Conservation (phyloP, 1,140 invertebrate species). For the Manduca sexta region DNA sequence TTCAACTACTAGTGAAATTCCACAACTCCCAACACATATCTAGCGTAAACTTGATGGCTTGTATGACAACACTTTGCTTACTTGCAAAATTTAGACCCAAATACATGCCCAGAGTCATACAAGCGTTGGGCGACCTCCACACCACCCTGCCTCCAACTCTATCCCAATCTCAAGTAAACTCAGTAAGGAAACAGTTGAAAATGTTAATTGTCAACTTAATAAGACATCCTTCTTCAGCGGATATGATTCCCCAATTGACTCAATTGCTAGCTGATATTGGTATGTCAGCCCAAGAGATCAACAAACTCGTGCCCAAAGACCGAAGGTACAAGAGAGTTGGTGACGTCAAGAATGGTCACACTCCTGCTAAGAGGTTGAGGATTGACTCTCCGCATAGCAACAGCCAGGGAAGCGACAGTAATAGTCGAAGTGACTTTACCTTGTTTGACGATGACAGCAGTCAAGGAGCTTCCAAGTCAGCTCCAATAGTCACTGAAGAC, state of each 20-base stretch:
- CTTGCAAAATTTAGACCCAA: conserved; percentile 92
- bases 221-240: conserved; percentile 88
- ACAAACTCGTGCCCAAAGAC: conserved; percentile 77
- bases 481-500: conserved; percentile 63
- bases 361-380: conserved; percentile 57
- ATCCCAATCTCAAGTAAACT: conserved; percentile 95
- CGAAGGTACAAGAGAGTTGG: conserved; percentile 59
- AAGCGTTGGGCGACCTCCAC: conserved; percentile 81
- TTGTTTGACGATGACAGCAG: conserved; percentile 64
- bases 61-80: conserved; percentile 92
- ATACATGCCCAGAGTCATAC: conserved; percentile 90
- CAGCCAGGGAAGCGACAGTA: conserved; percentile 61
- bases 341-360: conserved; percentile 54
- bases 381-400: conserved; percentile 68
- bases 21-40: conserved; percentile 95
- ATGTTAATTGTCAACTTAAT: conserved; percentile 90
- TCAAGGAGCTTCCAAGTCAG: conserved; percentile 31
- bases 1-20: conserved; percentile 92
- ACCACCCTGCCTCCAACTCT: conserved; percentile 95
- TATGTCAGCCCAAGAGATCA: conserved; percentile 89
- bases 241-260: conserved; percentile 86
- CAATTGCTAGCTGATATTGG: conserved; percentile 93
- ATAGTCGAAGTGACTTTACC: conserved; percentile 53
- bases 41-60: conserved; percentile 96
- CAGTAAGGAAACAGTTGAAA: conserved; percentile 96